Evolutionary conservation across 2,888 invertebrate species (phyloP).

Genomic region (Cheilosia impressa): DNA sequence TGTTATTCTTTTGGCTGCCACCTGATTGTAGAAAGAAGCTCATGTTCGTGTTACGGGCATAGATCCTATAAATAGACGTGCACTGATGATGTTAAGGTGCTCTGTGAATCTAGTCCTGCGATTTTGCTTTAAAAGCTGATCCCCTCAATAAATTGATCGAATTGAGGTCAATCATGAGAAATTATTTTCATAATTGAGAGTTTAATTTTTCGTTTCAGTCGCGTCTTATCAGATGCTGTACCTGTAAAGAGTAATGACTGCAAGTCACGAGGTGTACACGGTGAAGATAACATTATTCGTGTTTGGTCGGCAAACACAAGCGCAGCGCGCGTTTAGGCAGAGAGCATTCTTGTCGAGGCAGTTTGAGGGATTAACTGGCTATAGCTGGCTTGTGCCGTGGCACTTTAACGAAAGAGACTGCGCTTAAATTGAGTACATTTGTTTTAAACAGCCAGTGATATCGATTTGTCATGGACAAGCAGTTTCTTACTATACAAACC

Average conservation of each 20-base stretch:
- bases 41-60: conserved; percentile 37
- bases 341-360: neutral
- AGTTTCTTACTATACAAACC: neutral
- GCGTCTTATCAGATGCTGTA: conserved; percentile 54
- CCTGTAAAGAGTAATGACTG: conserved; percentile 14
- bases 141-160: conserved; percentile 28
- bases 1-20: conserved; percentile 18
- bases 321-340: neutral
- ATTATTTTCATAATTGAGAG: conserved; percentile 2
- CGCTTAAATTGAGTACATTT: neutral
- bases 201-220: conserved; percentile 7
- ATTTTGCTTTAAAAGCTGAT: conserved; percentile 18
- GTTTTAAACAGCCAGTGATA: neutral
- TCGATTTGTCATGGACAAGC: neutral
- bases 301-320: conserved; percentile 55
- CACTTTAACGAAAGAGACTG: neutral
- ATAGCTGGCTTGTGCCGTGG: neutral
- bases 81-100: conserved; percentile 3
- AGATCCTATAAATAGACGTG: conserved; percentile 54
- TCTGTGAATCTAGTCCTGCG: neutral
- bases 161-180: conserved; percentile 29
- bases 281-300: conserved; percentile 50
- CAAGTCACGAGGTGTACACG: conserved; percentile 61
- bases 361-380: conserved; percentile 6
- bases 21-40: conserved; percentile 25